phyloP scores from a whole-genome alignment of 2,113 vertebrate species.

The Globicephala melas region DNA sequence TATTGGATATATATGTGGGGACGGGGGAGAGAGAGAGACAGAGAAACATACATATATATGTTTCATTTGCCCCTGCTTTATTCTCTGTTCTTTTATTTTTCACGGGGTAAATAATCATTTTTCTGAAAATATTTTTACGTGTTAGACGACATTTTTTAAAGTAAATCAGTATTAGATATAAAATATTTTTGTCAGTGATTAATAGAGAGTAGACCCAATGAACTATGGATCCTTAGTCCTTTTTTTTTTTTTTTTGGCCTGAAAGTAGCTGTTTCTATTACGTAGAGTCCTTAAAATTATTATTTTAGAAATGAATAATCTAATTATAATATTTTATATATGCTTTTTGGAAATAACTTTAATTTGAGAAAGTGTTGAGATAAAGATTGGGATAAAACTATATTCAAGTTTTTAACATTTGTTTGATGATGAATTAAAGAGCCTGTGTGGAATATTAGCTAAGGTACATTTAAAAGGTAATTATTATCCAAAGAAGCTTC shows the following conservation, averaged over 20 bases:
- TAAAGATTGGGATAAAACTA: background rate
- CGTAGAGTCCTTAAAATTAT: background rate
- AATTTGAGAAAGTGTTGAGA: background rate
- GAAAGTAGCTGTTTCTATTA: background rate
- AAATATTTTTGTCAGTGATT: background rate
- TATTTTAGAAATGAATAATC: background rate
- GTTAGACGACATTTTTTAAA: background rate
- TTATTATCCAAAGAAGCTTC: background rate
- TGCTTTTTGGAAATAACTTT: conserved; percentile 8
- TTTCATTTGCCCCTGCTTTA: background rate
- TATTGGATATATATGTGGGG: background rate
- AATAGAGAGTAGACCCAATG: background rate
- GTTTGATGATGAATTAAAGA: conserved; percentile 6
- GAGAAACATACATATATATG: background rate
- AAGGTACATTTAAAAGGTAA: conserved; percentile 14
- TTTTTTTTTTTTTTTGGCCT: background rate
- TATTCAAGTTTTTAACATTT: conserved; percentile 5
- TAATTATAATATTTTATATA: background rate
- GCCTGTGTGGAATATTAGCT: background rate
- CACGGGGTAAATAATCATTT: background rate
- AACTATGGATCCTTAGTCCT: background rate
- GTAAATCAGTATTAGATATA: background rate
- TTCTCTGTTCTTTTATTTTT: background rate
- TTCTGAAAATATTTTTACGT: background rate
- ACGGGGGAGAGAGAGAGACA: too few relatives aligned